A percentile compares a stretch with the other conserved stretches of the same genome.
These are phyloP conservation scores for Sisyra terminalis DNA, from an alignment of 2,888 invertebrate genomes.

Conservation along the genomic window DNA sequence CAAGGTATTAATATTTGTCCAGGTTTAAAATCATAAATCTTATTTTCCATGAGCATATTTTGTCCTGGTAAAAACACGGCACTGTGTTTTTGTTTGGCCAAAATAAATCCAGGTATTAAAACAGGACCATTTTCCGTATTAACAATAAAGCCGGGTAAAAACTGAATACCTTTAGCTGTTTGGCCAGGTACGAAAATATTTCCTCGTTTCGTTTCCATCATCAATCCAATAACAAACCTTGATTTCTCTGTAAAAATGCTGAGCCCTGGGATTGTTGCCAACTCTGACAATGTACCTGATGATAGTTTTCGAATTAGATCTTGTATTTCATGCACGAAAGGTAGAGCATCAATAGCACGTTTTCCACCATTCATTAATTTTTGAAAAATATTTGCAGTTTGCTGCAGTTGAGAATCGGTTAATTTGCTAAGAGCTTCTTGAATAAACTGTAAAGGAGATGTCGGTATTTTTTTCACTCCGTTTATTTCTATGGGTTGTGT, in stretches of 20 bases:
- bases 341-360: constrained; percentile 38
- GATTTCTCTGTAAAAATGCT: constrained; percentile 47
- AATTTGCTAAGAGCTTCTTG: constrained; percentile 30
- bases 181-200: constrained; percentile 60
- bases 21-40: constrained; percentile 16
- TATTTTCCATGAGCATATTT: constrained; percentile 38
- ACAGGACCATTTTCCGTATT: constrained; percentile 48
- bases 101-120: constrained; percentile 55
- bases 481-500: constrained; percentile 20
- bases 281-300: constrained; percentile 36
- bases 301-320: constrained; percentile 43
- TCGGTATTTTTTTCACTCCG: constrained; percentile 12
- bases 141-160: constrained; percentile 58
- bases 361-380: constrained; percentile 33
- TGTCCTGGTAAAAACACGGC: constrained; percentile 56
- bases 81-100: constrained; percentile 37
- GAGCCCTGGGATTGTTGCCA: constrained; percentile 45
- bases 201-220: constrained; percentile 50
- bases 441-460: constrained; percentile 15
- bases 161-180: constrained; percentile 47
- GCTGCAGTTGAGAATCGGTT: constrained; percentile 35
- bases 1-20: neutral
- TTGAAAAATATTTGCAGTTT: constrained; percentile 41
- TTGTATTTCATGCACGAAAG: constrained; percentile 43
- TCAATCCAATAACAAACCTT: constrained; percentile 55